Conservation (phyloP, 2,797 vertebrate species). For the Psittacula echo region DNA sequence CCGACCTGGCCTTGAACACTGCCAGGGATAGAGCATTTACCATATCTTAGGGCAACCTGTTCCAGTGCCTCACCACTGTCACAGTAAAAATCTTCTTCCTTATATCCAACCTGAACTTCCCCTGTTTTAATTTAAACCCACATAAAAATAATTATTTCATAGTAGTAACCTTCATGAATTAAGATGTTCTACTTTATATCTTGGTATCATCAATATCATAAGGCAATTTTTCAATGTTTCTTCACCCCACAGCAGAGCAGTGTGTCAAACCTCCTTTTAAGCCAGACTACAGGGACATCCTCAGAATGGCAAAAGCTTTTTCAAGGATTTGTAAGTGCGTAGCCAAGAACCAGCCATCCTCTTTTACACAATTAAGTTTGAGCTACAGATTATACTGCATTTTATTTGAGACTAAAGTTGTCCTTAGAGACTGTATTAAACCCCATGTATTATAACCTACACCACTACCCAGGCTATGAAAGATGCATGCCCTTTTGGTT, state of each 20-base stretch:
- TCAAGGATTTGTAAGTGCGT: background rate
- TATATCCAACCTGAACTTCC: background rate
- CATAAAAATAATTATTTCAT: background rate
- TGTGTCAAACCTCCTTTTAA: background rate
- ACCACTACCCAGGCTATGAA: background rate
- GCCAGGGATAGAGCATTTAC: background rate
- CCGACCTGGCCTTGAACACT: background rate
- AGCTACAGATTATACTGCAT: background rate
- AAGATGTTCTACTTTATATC: background rate
- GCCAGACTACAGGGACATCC: background rate
- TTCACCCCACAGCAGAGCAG: background rate
- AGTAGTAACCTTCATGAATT: background rate
- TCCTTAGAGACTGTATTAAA: background rate
- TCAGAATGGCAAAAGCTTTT: background rate
- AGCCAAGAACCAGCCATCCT: background rate
- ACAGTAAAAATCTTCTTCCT: background rate
- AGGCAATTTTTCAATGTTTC: background rate
- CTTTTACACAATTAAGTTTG: conserved; percentile 23
- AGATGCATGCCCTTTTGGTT: conserved; percentile 22
- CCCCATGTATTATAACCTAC: background rate
- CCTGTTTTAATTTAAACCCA: background rate
- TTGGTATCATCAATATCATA: background rate
- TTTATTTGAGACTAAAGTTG: conserved; percentile 21
- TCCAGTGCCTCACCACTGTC: background rate
- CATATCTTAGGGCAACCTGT: background rate